These are phyloP conservation scores for Drosophila athabasca DNA, from an alignment of 1,140 invertebrate species.

Conservation along the genomic window DNA sequence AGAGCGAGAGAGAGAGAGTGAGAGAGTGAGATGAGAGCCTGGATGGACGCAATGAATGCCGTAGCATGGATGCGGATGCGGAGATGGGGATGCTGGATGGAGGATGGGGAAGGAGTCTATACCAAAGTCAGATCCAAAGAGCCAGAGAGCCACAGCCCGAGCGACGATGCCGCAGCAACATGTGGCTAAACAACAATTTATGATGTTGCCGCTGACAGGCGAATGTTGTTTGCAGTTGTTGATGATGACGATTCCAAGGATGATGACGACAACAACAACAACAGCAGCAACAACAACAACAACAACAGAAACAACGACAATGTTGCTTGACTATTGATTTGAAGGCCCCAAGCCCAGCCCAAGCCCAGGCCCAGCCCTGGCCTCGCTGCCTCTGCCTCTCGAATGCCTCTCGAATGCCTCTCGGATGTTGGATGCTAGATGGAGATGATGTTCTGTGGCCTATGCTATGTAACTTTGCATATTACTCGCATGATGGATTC, in stretches of 20 bases:
- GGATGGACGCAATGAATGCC: conserved; percentile 1
- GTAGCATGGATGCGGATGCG: background rate
- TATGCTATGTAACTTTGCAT: conserved; percentile 67
- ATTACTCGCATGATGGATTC: conserved; percentile 78
- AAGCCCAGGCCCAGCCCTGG: background rate
- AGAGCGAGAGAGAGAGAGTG: background rate
- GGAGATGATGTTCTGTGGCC: conserved; percentile 20
- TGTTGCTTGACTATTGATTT: conserved; percentile 59
- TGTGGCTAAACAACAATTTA: conserved; percentile 82
- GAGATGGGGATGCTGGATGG: conserved; percentile 12
- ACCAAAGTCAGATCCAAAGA: conserved; percentile 23
- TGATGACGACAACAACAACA: conserved; percentile 52
- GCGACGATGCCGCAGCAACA: conserved; percentile 54
- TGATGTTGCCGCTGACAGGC: conserved; percentile 82
- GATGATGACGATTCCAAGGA: conserved; percentile 82
- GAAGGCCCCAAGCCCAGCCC: conserved; percentile 26
- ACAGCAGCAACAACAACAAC: conserved; percentile 20
- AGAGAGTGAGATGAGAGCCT: conserved; percentile 1
- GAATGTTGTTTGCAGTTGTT: conserved; percentile 81
- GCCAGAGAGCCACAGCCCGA: conserved; percentile 18
- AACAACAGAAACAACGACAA: conserved; percentile 25
- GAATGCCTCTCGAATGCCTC: too few relatives aligned
- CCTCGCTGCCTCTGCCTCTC: too few relatives aligned
- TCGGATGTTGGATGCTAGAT: background rate
- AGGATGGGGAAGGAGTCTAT: conserved; percentile 8